Base-by-base conservation (phyloP, 2,888 invertebrate genomes). In the Branchellion lobata region DNA sequence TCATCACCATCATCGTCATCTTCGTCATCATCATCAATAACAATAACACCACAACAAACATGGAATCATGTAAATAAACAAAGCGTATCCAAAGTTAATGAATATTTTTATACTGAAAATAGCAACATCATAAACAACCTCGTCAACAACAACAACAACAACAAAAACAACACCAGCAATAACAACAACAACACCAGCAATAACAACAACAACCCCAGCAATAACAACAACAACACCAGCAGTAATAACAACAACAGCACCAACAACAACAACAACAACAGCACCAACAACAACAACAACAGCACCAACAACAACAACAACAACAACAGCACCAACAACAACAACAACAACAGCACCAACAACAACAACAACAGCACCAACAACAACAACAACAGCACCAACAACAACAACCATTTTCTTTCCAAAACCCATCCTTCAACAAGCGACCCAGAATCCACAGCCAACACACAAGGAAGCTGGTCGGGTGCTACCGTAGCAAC, bases 1-100 rank as follows among this genome's bases (percentile, higher is more conserved):
- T 53, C 72, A 73, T 73, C 73, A 33, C 36, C 79, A 53, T 47
- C 72, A 51, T 79, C 72, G 29, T 47, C 79, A 47, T 79, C 40
- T n/a, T n/a, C n/a, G n/a, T n/a, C 47, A 47, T 47, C 47, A 14
- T 14, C 47, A 47, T 14, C 8, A 47, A 47, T 18, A 47, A 47
- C 47, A 47, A 47, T 18, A 47, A 47, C 8, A 47, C 8, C 18
- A 47, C 8, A 47, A 47, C 47, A 14, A 47, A n/a, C n/a, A n/a
- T n/a, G n/a, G n/a, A n/a, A n/a, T n/a, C n/a, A n/a, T n/a, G n/a
- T n/a, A n/a, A n/a, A n/a, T n/a, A n/a, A n/a, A n/a, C n/a, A n/a
- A n/a, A n/a, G n/a, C n/a, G n/a, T n/a, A n/a, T n/a, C n/a, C n/a
- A n/a, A n/a, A n/a, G n/a, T n/a, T n/a, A n/a, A n/a, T n/a, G n/a